Percentiles rank a stretch among this genome's conserved stretches.
phyloP scores from a whole-genome alignment of 2,888 invertebrate species.

The Diadegma fenestrale region DNA sequence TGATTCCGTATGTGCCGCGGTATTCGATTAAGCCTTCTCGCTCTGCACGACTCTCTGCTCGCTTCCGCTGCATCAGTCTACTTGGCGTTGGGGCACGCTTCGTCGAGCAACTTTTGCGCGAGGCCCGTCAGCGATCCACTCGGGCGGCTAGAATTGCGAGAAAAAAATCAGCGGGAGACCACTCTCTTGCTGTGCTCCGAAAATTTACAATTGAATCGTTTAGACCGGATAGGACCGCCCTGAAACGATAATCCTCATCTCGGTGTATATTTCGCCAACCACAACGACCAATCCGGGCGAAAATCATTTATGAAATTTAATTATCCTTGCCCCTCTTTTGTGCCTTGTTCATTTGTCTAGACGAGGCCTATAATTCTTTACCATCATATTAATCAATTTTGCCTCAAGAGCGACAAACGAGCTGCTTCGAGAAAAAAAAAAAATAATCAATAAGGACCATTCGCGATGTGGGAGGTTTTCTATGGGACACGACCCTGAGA shows the following conservation, averaged over 20 bases:
- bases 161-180: slow-evolving; percentile 61
- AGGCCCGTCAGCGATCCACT: slow-evolving; percentile 59
- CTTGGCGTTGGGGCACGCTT: slow-evolving; percentile 48
- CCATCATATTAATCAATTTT: slow-evolving; percentile 61
- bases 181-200: slow-evolving; percentile 35
- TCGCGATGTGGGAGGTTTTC: slow-evolving; percentile 82
- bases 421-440: slow-evolving; percentile 3
- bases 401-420: slow-evolving; percentile 28
- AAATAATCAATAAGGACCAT: slow-evolving; percentile 72
- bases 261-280: slow-evolving; percentile 4
- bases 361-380: slow-evolving; percentile 57
- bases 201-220: slow-evolving; percentile 68
- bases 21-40: slow-evolving; percentile 64
- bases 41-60: slow-evolving; percentile 12
- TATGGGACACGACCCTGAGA: slow-evolving; percentile 82
- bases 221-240: slow-evolving; percentile 47
- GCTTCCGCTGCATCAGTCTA: slow-evolving; percentile 44
- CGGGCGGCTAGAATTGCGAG: slow-evolving; percentile 42
- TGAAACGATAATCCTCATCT: slow-evolving; percentile 12
- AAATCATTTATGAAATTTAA: slow-evolving; percentile 54
- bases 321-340: slow-evolving; percentile 36
- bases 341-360: slow-evolving; percentile 56
- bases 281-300: not conserved
- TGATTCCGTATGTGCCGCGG: slow-evolving; percentile 9
- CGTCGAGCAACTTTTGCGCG: slow-evolving; percentile 55